Percentiles rank a stretch among this genome's conserved stretches.
These are phyloP conservation scores for Dromius quadrimaculatus DNA, from an alignment of 2,888 invertebrate genomes.

Conservation along the genomic window DNA sequence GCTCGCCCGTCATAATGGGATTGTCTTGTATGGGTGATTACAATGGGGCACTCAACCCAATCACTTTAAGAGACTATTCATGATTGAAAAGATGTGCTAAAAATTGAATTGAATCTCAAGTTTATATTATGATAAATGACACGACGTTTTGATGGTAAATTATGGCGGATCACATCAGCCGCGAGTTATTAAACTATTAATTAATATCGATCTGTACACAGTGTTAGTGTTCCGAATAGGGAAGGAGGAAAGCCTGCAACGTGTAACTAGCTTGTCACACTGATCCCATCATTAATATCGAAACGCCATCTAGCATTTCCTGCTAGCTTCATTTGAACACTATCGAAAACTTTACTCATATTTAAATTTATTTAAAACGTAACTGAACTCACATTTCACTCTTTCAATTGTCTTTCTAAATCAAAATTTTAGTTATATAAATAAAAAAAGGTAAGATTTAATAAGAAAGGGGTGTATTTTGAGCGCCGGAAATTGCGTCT, in stretches of 20 bases:
- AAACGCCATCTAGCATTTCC: slow-evolving; percentile 27
- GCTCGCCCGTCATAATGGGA: slow-evolving; percentile 65
- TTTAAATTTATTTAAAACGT: too few species aligned
- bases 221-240: slow-evolving; percentile 18
- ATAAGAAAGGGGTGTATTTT: too few species aligned
- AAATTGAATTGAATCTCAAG: slow-evolving; percentile 66
- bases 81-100: slow-evolving; percentile 35
- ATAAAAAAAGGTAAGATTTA: too few species aligned
- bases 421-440: too few species aligned
- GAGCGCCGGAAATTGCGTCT: slow-evolving; percentile 52
- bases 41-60: slow-evolving; percentile 65
- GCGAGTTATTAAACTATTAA: slow-evolving; percentile 63
- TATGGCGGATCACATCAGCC: slow-evolving; percentile 56
- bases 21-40: slow-evolving; percentile 66
- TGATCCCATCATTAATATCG: slow-evolving; percentile 54
- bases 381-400: too few species aligned
- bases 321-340: neutral
- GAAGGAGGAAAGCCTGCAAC: slow-evolving; percentile 36
- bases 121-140: slow-evolving; percentile 66
- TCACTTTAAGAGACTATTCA: slow-evolving; percentile 57
- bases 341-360: too few species aligned
- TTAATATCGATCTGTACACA: slow-evolving; percentile 58
- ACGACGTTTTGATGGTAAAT: slow-evolving; percentile 64
- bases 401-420: too few species aligned
- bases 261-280: slow-evolving; percentile 53